These are phyloP conservation scores for Leptinotarsa lineolata DNA, from an alignment of 1,140 invertebrate species.

Conservation along the genomic window DNA sequence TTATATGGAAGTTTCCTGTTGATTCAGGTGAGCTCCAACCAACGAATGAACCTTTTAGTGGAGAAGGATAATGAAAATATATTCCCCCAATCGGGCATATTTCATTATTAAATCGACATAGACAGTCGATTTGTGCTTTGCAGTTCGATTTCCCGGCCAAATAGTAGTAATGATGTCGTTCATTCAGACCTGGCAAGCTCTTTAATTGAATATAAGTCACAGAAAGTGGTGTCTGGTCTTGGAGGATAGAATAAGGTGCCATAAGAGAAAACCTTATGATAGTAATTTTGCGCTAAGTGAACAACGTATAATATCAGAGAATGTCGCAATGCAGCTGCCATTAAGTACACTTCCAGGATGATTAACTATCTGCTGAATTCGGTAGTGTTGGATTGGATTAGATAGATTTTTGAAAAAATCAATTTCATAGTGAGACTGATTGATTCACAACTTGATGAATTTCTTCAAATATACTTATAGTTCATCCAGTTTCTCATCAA, in stretches of 20 bases:
- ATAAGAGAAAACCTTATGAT: constrained; percentile 7
- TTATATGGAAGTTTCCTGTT: too few relatives aligned
- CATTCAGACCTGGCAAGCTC: constrained; percentile 20
- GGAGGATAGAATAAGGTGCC: constrained; percentile 18
- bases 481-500: too few relatives aligned
- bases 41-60: too few relatives aligned
- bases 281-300: constrained; percentile 1
- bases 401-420: too few relatives aligned
- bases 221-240: constrained; percentile 14
- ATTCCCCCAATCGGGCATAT: too few relatives aligned
- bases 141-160: constrained; percentile 12
- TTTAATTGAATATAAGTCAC: constrained; percentile 26
- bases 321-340: constrained; percentile 11
- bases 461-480: too few relatives aligned
- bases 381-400: not conserved
- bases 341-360: not conserved
- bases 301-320: constrained; percentile 5
- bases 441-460: too few relatives aligned
- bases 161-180: constrained; percentile 11
- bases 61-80: too few relatives aligned
- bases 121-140: constrained; percentile 14
- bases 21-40: too few relatives aligned
- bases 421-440: too few relatives aligned
- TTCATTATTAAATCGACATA: not conserved
- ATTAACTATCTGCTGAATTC: constrained; percentile 6